Conservation (phyloP, 2,888 invertebrate species). For the Blastobasis adustella region DNA sequence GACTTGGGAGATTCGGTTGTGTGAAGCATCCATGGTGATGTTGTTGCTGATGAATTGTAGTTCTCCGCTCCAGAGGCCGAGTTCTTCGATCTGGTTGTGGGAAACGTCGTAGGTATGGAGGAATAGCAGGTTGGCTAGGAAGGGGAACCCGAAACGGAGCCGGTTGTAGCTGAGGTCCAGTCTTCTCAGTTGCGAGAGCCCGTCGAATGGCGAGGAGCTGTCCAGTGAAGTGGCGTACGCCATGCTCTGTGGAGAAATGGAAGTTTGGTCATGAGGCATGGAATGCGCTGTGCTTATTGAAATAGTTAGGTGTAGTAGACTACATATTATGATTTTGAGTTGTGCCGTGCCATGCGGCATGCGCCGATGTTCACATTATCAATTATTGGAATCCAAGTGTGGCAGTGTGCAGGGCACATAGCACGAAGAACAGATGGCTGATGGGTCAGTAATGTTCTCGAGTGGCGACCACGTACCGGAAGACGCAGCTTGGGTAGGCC, state of each 20-base stretch:
- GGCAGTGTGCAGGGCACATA: background rate
- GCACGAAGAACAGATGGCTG: no score
- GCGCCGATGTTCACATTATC: background rate
- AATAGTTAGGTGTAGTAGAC: background rate
- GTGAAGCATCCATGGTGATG: slow-evolving; percentile 18
- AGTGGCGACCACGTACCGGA: no score
- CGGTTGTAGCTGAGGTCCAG: slow-evolving; percentile 22
- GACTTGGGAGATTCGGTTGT: slow-evolving; percentile 28
- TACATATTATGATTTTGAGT: background rate
- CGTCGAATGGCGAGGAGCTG: slow-evolving; percentile 15
- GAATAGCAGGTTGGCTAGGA: slow-evolving; percentile 15
- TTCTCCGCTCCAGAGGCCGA: background rate
- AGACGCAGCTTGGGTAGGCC: no score
- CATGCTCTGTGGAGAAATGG: background rate
- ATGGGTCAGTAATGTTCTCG: no score
- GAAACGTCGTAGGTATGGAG: slow-evolving; percentile 17
- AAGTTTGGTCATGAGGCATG: background rate
- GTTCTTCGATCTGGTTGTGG: slow-evolving; percentile 17
- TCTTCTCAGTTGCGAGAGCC: slow-evolving; percentile 8
- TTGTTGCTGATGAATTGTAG: slow-evolving; percentile 5
- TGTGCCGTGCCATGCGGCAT: background rate
- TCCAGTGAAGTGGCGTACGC: background rate
- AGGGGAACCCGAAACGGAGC: slow-evolving; percentile 14
- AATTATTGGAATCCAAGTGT: background rate
- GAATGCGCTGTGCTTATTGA: no score